phyloP scores from a whole-genome alignment of 2,113 vertebrate genomes.

The Tretioscincus oriximinensis region DNA sequence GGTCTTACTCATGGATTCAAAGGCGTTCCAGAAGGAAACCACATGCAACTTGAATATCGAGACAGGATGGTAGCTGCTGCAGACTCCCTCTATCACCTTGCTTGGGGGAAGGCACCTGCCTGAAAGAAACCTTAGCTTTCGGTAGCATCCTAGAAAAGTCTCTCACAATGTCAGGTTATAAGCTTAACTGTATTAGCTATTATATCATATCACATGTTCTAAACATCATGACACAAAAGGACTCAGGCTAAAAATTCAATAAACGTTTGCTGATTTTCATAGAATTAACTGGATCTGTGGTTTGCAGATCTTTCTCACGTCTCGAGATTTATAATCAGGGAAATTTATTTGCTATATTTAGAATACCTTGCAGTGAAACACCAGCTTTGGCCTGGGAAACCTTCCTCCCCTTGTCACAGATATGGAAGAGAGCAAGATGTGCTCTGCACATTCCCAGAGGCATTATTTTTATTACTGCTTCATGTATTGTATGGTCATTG shows the following conservation, averaged over 20 bases:
- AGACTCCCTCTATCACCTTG: conserved; percentile 50
- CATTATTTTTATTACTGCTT: neutral
- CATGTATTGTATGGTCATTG: neutral
- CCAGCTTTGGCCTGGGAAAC: neutral
- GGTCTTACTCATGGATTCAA: conserved; percentile 71
- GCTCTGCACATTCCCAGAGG: conserved; percentile 5
- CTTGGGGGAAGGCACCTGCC: conserved; percentile 18
- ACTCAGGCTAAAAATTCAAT: too few species aligned
- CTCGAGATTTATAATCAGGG: neutral
- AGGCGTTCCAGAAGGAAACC: conserved; percentile 74
- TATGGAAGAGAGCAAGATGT: neutral
- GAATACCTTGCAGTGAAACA: neutral
- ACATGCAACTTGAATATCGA: conserved; percentile 76
- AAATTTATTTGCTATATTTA: neutral
- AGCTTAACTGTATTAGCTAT: too few species aligned
- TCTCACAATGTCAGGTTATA: too few species aligned
- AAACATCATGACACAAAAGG: too few species aligned
- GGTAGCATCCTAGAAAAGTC: neutral
- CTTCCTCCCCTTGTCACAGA: neutral
- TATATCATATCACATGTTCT: too few species aligned
- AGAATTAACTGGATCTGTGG: conserved; percentile 5
- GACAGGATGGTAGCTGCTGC: conserved; percentile 64
- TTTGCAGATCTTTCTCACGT: neutral
- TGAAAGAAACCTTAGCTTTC: neutral
- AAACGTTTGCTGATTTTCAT: neutral